Percentiles rank a stretch among this genome's conserved stretches.
Conservation (phyloP, 2,888 invertebrate genomes). For the Neria commutata region DNA sequence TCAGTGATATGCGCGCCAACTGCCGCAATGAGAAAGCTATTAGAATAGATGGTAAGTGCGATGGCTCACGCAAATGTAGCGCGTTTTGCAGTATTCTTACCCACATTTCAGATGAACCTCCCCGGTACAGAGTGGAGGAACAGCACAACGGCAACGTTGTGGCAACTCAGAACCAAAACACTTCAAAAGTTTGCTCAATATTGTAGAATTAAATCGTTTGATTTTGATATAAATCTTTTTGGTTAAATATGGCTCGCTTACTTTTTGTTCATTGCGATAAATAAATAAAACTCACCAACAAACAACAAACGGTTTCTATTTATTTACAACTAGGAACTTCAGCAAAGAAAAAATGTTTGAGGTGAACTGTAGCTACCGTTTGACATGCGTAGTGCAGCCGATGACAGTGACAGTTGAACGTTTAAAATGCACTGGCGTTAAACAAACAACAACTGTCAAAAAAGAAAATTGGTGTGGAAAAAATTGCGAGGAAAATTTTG, state of each 20-base stretch:
- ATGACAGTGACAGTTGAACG: too few species aligned
- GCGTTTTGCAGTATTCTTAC: too few species aligned
- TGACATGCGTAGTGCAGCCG: too few species aligned
- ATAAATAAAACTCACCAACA: too few species aligned
- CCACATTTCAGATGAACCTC: neutral
- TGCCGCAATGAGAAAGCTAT: slow-evolving; percentile 55
- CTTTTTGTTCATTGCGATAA: too few species aligned
- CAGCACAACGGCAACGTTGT: too few species aligned
- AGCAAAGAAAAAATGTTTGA: too few species aligned
- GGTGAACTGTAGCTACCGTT: too few species aligned
- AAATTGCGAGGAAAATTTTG: neutral
- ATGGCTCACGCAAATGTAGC: too few species aligned
- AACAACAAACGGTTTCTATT: too few species aligned
- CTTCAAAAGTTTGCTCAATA: slow-evolving; percentile 1
- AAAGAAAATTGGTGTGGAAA: neutral
- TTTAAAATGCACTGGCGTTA: too few species aligned
- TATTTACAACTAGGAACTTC: too few species aligned
- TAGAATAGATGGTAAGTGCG: slow-evolving; percentile 51
- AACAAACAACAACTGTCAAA: slow-evolving; percentile 1
- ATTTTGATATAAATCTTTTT: neutral
- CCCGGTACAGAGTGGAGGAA: neutral
- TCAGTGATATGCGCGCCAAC: slow-evolving; percentile 48
- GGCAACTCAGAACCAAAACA: neutral
- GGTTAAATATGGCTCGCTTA: neutral
- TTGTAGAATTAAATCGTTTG: neutral